These are phyloP conservation scores for Channa maculata DNA, from an alignment of 2,113 vertebrate genomes.

Conservation along the genomic window DNA sequence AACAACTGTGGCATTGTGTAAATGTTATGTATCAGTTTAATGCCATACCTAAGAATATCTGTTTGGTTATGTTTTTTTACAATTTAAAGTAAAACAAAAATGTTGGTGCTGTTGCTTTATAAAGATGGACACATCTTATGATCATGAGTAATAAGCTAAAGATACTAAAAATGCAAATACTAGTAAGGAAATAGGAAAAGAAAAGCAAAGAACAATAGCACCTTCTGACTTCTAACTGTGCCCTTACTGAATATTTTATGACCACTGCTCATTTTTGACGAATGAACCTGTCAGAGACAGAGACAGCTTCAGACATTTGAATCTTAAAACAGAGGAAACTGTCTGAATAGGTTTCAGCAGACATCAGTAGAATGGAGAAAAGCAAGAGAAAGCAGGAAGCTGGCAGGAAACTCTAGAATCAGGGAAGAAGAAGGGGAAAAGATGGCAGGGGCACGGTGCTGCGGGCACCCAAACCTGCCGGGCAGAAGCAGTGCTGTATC, in stretches of 20 bases:
- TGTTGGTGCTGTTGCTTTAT: background rate
- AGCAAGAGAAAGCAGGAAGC: slow-evolving; percentile 43
- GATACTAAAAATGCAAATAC: slow-evolving; percentile 3
- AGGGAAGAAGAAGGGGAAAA: slow-evolving; percentile 27
- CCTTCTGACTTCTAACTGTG: slow-evolving; percentile 63
- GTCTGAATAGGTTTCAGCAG: slow-evolving; percentile 64
- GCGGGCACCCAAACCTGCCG: slow-evolving; percentile 27
- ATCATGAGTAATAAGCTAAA: background rate
- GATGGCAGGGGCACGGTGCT: slow-evolving; percentile 9
- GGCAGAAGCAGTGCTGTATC: slow-evolving; percentile 62
- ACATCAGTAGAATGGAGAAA: slow-evolving; percentile 28
- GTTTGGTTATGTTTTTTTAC: background rate
- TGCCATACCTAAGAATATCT: background rate
- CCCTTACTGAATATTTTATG: slow-evolving; percentile 74
- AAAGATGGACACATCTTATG: background rate
- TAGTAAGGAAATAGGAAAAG: background rate
- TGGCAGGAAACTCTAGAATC: slow-evolving; percentile 48
- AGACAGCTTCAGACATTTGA: slow-evolving; percentile 70
- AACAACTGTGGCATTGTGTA: slow-evolving; percentile 41
- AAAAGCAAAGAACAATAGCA: slow-evolving; percentile 20
- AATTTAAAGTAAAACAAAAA: too few relatives aligned
- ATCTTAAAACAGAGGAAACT: slow-evolving; percentile 76
- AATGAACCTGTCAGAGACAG: slow-evolving; percentile 64
- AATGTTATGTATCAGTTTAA: slow-evolving; percentile 3
- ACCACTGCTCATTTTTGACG: slow-evolving; percentile 64